Evolutionary conservation across 23 tunicate genomes (phyloP).

Genomic region (Phallusia fumigata): DNA sequence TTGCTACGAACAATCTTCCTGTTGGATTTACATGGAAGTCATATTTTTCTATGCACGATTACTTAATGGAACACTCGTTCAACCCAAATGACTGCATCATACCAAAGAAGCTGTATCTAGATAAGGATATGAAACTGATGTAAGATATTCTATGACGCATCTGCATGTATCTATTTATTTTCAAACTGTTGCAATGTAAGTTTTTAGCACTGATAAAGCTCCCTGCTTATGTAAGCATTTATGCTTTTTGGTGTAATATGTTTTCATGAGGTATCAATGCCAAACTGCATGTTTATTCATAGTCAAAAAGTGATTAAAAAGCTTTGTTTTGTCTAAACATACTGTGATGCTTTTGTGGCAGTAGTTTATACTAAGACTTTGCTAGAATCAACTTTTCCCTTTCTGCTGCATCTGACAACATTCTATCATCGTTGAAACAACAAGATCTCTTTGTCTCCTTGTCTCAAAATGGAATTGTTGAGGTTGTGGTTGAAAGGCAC

Average conservation of each 20-base stretch:
- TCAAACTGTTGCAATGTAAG: too few species aligned
- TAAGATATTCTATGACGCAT: conserved; percentile 3
- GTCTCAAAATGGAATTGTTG: conserved; percentile 18
- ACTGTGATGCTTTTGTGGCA: too few species aligned
- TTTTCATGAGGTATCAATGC: not conserved
- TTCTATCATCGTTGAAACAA: not conserved
- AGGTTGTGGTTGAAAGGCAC: conserved; percentile 1
- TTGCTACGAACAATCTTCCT: conserved; percentile 12
- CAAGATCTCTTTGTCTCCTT: conserved; percentile 2
- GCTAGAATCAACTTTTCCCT: conserved; percentile 18
- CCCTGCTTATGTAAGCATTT: too few species aligned
- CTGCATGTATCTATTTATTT: too few species aligned
- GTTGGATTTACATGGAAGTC: not conserved
- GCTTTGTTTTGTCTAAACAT: too few species aligned
- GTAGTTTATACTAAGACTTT: too few species aligned
- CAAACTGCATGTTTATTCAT: not conserved
- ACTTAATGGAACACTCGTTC: not conserved
- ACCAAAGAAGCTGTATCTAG: conserved; percentile 39
- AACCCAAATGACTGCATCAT: conserved; percentile 7
- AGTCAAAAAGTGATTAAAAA: too few species aligned
- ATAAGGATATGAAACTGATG: conserved; percentile 32
- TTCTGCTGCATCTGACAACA: not conserved
- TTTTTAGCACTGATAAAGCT: too few species aligned
- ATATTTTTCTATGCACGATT: conserved; percentile 12
- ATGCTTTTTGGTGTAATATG: too few species aligned